Percentiles rank a stretch among this genome's conserved stretches.
Conservation (phyloP, 2,888 invertebrate genomes). For the Aphrophora alni region DNA sequence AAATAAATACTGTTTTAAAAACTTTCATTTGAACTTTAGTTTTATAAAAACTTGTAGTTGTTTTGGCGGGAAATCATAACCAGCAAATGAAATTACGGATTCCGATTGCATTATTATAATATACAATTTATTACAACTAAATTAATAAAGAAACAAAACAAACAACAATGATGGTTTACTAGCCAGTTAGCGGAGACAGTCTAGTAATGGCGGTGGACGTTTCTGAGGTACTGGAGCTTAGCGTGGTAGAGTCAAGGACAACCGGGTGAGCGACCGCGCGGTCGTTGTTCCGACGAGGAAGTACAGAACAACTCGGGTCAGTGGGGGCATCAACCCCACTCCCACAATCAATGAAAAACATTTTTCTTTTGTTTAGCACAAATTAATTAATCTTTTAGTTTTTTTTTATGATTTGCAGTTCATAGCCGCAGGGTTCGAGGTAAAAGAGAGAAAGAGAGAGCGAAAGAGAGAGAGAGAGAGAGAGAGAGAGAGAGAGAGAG, state of each 20-base stretch:
- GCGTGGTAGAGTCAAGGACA: not conserved
- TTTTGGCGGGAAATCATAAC: too few species aligned
- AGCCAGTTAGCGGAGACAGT: not conserved
- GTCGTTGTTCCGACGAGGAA: constrained; percentile 1
- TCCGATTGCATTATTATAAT: too few species aligned
- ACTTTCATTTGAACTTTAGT: too few species aligned
- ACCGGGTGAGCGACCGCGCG: not conserved
- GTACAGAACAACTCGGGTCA: not conserved
- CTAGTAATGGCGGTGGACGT: not conserved
- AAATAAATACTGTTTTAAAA: too few species aligned
- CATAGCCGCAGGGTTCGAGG: not conserved
- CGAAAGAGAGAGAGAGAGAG: too few species aligned
- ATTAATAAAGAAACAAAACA: not conserved
- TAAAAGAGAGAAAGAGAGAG: not conserved
- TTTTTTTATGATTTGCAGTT: not conserved
- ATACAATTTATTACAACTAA: not conserved
- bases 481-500: too few species aligned
- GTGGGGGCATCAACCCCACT: not conserved
- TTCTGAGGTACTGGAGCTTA: not conserved
- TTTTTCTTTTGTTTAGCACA: not conserved
- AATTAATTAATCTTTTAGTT: not conserved
- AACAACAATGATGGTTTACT: too few species aligned
- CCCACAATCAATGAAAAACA: not conserved
- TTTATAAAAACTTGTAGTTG: too few species aligned
- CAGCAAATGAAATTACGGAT: too few species aligned